Conservation (phyloP, 2,888 invertebrate species). For the Endotricha flammealis region DNA sequence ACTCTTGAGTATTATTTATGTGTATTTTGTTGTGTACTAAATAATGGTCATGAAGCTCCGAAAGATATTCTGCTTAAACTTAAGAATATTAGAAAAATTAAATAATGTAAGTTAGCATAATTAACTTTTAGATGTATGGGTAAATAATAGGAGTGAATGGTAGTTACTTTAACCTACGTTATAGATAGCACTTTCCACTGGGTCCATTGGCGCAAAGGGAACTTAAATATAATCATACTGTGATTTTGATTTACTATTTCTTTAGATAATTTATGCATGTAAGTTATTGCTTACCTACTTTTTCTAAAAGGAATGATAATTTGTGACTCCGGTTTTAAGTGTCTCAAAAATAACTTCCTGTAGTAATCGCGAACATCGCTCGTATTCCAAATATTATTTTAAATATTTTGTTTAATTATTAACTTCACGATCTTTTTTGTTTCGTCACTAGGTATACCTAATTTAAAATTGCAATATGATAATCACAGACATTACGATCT, state of each 20-base stretch:
- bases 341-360: too few species aligned
- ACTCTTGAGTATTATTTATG: too few species aligned
- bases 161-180: background rate
- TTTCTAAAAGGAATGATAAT: conserved; percentile 2
- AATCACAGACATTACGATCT: too few species aligned
- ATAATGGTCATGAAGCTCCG: too few species aligned
- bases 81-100: background rate
- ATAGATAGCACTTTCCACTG: conserved; percentile 1
- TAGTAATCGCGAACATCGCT: too few species aligned
- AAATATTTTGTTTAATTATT: too few species aligned
- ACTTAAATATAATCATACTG: conserved; percentile 12
- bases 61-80: too few species aligned
- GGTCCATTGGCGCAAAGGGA: conserved; percentile 14
- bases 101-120: conserved; percentile 5
- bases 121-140: conserved; percentile 1
- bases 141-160: background rate
- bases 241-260: conserved; percentile 16
- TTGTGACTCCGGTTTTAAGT: background rate
- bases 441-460: too few species aligned
- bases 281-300: conserved; percentile 9
- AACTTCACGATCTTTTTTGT: too few species aligned
- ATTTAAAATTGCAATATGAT: too few species aligned
- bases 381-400: too few species aligned
- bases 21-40: too few species aligned
- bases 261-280: conserved; percentile 11